These are phyloP conservation scores for Diploptera punctata DNA, from an alignment of 2,888 invertebrate genomes.

Conservation along the genomic window DNA sequence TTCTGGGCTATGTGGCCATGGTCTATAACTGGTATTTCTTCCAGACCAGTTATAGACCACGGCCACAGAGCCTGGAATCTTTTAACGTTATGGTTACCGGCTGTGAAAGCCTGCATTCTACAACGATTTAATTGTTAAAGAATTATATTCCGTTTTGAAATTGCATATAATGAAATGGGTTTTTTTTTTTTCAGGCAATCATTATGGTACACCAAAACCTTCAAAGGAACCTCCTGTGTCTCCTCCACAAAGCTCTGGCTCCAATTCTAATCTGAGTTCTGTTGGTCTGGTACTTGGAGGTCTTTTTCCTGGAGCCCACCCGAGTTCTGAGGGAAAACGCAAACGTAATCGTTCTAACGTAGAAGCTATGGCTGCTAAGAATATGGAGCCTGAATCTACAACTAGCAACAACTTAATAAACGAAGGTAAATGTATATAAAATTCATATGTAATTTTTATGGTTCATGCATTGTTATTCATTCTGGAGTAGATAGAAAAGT, in stretches of 20 bases:
- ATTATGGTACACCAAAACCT: slow-evolving; percentile 67
- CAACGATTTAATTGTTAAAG: too few species aligned
- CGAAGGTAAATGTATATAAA: slow-evolving; percentile 2
- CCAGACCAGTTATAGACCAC: too few species aligned
- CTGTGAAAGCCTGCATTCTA: too few species aligned
- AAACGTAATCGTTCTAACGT: slow-evolving; percentile 62
- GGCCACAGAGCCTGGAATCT: too few species aligned
- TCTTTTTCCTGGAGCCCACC: slow-evolving; percentile 59
- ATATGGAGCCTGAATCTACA: slow-evolving; percentile 46
- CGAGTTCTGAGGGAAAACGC: slow-evolving; percentile 60
- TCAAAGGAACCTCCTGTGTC: slow-evolving; percentile 51
- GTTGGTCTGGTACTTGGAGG: slow-evolving; percentile 44
- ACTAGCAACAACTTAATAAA: slow-evolving; percentile 1
- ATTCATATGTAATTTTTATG: too few species aligned
- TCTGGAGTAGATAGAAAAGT: too few species aligned
- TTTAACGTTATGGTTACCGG: too few species aligned
- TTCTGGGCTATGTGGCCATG: too few species aligned
- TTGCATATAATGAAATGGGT: too few species aligned
- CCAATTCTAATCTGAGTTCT: slow-evolving; percentile 39
- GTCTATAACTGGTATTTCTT: too few species aligned
- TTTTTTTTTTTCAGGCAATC: slow-evolving; percentile 56
- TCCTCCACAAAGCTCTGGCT: slow-evolving; percentile 46
- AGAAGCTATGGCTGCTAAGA: slow-evolving; percentile 58
- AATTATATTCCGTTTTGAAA: too few species aligned
- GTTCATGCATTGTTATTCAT: too few species aligned